Conservation (phyloP, 2,113 vertebrate genomes). For the Brachypteracias leptosomus region DNA sequence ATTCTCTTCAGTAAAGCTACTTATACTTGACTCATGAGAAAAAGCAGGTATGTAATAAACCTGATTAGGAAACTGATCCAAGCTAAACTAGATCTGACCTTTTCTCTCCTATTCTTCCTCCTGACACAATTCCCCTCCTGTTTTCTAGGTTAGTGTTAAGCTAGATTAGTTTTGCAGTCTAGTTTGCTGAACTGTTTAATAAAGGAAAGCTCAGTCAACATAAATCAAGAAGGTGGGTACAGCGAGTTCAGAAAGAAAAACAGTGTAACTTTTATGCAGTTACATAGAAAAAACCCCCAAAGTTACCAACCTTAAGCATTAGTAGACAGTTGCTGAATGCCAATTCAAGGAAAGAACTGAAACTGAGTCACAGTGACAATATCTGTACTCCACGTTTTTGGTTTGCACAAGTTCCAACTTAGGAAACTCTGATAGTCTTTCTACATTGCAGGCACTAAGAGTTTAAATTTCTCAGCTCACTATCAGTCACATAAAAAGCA, state of each 20-base stretch:
- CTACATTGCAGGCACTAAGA: neutral
- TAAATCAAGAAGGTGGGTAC: neutral
- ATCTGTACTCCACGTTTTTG: neutral
- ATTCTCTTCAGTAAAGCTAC: neutral
- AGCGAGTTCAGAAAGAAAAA: neutral
- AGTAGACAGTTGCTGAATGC: neutral
- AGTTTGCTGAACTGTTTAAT: neutral
- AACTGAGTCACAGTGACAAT: neutral
- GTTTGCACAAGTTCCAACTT: neutral
- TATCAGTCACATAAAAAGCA: slow-evolving; percentile 9
- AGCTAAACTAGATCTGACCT: neutral
- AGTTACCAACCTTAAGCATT: neutral
- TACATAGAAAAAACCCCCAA: no score
- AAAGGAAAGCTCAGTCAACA: neutral
- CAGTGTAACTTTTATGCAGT: neutral
- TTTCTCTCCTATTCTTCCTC: neutral
- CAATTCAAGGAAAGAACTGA: neutral
- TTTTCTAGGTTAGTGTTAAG: neutral
- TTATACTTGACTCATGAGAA: neutral
- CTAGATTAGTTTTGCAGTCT: neutral
- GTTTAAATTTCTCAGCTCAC: neutral
- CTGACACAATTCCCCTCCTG: neutral
- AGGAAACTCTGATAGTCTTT: neutral
- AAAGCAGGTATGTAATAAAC: neutral
- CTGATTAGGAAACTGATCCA: neutral